Evolutionary conservation across 2,888 invertebrate species (phyloP), one percentile per base, ranked within the genome.

Genomic region (Zaprionus lineosus): DNA sequence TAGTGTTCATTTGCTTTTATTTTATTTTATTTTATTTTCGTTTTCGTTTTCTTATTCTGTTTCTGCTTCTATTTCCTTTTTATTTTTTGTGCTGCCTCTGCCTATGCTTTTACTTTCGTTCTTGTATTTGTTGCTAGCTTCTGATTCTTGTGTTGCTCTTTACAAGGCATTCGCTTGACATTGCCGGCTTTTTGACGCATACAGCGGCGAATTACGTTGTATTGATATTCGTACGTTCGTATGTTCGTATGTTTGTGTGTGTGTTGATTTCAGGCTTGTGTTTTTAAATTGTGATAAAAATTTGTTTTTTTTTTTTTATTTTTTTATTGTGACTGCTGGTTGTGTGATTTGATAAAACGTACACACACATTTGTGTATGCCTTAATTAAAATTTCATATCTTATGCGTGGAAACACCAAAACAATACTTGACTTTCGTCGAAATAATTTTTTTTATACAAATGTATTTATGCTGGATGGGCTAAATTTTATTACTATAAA

Each of bases 31-130:
- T 7, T 26, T 12, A 14, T 2, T 28, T 15, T 16, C n/a, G n/a
- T 15, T 26, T 15, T 15, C 8, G 6, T 24, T 24, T 3, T 37
- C 28, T 36, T 28, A 8, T 50, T 46, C 33, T 41, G 41, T 14
- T 63, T 36, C 18, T 44, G 34, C 31, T 66, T 43, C 14, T 46
- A 21, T 11, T 37, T 29, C 19, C 28, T 53, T 34, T 46, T 43
- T 59, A 59, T 51, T 39, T 55, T 67, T 68, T 55, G 9, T 36
- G 14, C 57, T 19, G 19, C 19, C 5, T n/a, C n/a, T 62, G 47
- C 19, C 46, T 60, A 36, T 59, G 78, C 77, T 86, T 84, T 82
- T 81, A 81, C 84, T 86, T 86, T 84, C 84, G 60, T 76, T 84
- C 39, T 59, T 47, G 51, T 46, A 60, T 52, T 62, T 72, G 63